These are phyloP conservation scores for Cebidichthys violaceus DNA, from an alignment of 2,113 vertebrate genomes.

Conservation along the genomic window DNA sequence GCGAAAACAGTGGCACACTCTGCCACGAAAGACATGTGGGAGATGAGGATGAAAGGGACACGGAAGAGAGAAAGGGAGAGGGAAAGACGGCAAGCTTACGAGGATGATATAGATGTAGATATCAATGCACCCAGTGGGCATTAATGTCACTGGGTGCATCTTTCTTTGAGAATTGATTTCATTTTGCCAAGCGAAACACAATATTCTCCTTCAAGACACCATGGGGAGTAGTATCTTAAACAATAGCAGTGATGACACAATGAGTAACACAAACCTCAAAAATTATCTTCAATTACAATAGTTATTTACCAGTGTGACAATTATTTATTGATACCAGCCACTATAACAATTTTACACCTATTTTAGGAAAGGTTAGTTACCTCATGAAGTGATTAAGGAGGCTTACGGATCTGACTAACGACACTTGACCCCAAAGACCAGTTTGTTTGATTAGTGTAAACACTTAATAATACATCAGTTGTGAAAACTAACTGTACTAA, in stretches of 20 bases:
- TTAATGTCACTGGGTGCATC: constrained; percentile 46
- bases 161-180: constrained; percentile 64
- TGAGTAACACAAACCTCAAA: background rate
- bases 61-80: constrained; percentile 17
- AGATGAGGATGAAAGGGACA: constrained; percentile 74
- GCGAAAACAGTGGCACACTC: constrained; percentile 76
- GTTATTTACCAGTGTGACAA: background rate
- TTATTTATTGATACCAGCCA: background rate
- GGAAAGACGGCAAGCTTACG: constrained; percentile 11
- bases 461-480: no score
- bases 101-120: constrained; percentile 53
- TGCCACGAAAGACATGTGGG: constrained; percentile 74
- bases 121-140: constrained; percentile 55
- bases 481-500: no score
- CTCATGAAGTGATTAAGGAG: background rate
- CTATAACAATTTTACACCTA: background rate
- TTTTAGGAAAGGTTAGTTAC: background rate
- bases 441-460: no score
- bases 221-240: constrained; percentile 19
- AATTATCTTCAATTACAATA: constrained; percentile 21
- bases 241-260: constrained; percentile 21
- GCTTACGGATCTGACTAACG: background rate
- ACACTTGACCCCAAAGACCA: background rate
- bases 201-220: constrained; percentile 23
- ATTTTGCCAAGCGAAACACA: constrained; percentile 42